Evolutionary conservation across 2,113 vertebrate species (phyloP), one percentile per base, ranked within the genome.

Genomic region (Prionailurus bengalensis): DNA sequence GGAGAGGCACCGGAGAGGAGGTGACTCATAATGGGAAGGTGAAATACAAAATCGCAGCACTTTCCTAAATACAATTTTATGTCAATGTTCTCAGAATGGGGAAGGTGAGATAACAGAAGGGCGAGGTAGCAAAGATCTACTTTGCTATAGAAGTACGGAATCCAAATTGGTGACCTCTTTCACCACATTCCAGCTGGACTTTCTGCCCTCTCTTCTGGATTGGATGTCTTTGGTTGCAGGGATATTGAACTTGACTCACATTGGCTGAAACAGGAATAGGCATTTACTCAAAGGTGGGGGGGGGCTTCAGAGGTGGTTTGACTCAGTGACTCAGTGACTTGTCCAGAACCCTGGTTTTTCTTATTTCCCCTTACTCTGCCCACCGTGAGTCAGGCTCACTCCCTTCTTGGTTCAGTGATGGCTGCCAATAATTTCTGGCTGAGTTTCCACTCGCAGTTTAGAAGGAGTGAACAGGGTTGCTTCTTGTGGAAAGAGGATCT

Each of bases 361-460:
- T 31, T 63, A 31, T n/a, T 78, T 55, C 51, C 42, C n/a, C 31
- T 15, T 9, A 10, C 21, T 55, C 29, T 19, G 10, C 48, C n/a
- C 1, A 19, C 33, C 1, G 0, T 61, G 36, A 82, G 33, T 78
- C 53, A 89, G 48, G 70, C 42, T 73, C 42, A 13, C 7, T 78
- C 42, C 79, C 36, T 78, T 65, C 3, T 2, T 3, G 0, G n/a
- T 14, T 21, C 11, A 25, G 1, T 5, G 19, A 27, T 4, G 7
- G 19, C 51, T 17, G 12, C 15, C 25, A 10, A 36, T 14, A 33
- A 17, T 55, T 42, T n/a, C 39, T 9, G 82, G 51, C 23, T n/a
- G 2, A 1, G 3, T n/a, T 63, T 23, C 55, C 2, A 3, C 53
- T 33, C 14, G 29, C 74, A 12, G 65, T 15, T 31, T 19, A 16